Conservation (phyloP, 2,113 vertebrate genomes). For the Verasper variegatus region DNA sequence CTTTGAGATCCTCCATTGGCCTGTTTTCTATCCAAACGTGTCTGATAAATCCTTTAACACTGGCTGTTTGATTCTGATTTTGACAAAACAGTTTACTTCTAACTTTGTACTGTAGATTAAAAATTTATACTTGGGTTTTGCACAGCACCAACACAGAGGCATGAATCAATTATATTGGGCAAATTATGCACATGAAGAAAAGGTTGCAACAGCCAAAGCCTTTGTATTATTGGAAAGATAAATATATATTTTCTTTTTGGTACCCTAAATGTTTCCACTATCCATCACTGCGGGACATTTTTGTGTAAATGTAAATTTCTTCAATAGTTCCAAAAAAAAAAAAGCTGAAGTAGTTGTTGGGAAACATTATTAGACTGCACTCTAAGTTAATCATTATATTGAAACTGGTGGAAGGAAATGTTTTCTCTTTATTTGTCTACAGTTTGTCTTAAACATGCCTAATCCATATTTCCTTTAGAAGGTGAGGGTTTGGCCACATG, state of each 20-base stretch:
- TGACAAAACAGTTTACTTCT: slow-evolving; percentile 41
- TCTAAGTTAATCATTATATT: slow-evolving; percentile 24
- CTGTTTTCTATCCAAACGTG: slow-evolving; percentile 34
- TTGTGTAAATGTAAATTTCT: neutral
- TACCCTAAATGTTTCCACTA: slow-evolving; percentile 28
- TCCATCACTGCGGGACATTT: slow-evolving; percentile 10
- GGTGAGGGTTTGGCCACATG: slow-evolving; percentile 42
- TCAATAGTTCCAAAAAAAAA: neutral
- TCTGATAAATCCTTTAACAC: slow-evolving; percentile 33
- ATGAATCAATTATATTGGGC: slow-evolving; percentile 18
- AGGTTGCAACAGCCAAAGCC: slow-evolving; percentile 36
- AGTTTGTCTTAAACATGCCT: slow-evolving; percentile 47
- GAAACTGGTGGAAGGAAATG: slow-evolving; percentile 33
- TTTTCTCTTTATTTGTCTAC: slow-evolving; percentile 23
- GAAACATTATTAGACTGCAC: slow-evolving; percentile 24
- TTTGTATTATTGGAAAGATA: slow-evolving; percentile 46
- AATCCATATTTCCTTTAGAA: slow-evolving; percentile 48
- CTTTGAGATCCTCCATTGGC: slow-evolving; percentile 25
- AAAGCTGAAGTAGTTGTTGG: slow-evolving; percentile 16
- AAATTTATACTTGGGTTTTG: slow-evolving; percentile 57
- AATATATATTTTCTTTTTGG: slow-evolving; percentile 20
- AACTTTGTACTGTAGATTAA: slow-evolving; percentile 59
- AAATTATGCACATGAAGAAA: slow-evolving; percentile 25
- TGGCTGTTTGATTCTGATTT: slow-evolving; percentile 34
- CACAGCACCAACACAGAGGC: slow-evolving; percentile 47